These are phyloP conservation scores for Clamator glandarius DNA, from an alignment of 2,797 vertebrate genomes.

Conservation along the genomic window DNA sequence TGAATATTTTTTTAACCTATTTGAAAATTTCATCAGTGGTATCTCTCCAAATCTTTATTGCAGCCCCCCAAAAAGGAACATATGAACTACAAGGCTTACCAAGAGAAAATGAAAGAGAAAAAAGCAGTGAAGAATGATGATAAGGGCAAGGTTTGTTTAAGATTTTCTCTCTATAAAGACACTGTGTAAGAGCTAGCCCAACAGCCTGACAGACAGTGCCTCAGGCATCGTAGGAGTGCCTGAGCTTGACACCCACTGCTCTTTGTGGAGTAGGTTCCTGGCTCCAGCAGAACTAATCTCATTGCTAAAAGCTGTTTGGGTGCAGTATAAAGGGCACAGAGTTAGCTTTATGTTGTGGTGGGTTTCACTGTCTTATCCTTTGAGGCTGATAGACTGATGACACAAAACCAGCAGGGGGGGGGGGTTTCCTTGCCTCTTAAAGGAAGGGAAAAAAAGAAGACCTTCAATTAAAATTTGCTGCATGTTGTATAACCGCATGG, in stretches of 20 bases:
- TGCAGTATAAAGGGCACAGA: not conserved
- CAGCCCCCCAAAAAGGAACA: slow-evolving; percentile 90
- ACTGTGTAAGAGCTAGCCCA: not conserved
- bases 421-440: not conserved
- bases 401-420: not conserved
- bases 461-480: not conserved
- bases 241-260: not conserved
- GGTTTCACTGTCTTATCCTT: not conserved
- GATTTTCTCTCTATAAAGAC: not conserved
- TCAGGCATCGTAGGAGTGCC: not conserved
- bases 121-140: slow-evolving; percentile 79
- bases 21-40: not conserved
- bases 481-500: not conserved
- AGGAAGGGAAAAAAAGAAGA: not conserved
- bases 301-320: not conserved
- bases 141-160: slow-evolving; percentile 78
- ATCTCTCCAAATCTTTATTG: slow-evolving; percentile 8
- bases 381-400: not conserved
- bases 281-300: not conserved
- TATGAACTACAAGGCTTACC: slow-evolving; percentile 89
- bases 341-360: not conserved
- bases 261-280: not conserved
- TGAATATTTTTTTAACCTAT: not conserved
- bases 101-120: slow-evolving; percentile 86
- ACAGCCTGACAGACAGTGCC: not conserved